A percentile compares a stretch with the other conserved stretches of the same genome.
phyloP scores from a whole-genome alignment of 2,113 vertebrate species.

The mouse (Mus musculus) region GRCm39 chr9:70159501-70160000 shows the following conservation, averaged over 20 bases:
- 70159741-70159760: neutral
- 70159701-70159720: neutral
- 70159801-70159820: too few species aligned
- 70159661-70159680: neutral
- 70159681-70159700: neutral
- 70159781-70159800: neutral
- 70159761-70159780: neutral
- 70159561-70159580: neutral
- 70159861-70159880: too few species aligned
- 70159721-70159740: too few species aligned
- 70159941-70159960: too few species aligned
- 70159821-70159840: too few species aligned
- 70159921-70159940: too few species aligned
- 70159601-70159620: neutral
- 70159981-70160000: too few species aligned
- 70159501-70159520: neutral
- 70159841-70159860: too few species aligned
- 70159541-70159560: neutral
- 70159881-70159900: too few species aligned
- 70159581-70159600: neutral
- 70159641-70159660: neutral
- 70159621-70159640: neutral
- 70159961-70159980: too few species aligned
- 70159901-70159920: too few species aligned
- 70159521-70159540: slow-evolving; percentile 1